A percentile compares a stretch with the other conserved stretches of the same genome.
These are phyloP conservation scores for Nannospalax galili DNA, from an alignment of 2,113 vertebrate genomes.

Conservation along the genomic window DNA sequence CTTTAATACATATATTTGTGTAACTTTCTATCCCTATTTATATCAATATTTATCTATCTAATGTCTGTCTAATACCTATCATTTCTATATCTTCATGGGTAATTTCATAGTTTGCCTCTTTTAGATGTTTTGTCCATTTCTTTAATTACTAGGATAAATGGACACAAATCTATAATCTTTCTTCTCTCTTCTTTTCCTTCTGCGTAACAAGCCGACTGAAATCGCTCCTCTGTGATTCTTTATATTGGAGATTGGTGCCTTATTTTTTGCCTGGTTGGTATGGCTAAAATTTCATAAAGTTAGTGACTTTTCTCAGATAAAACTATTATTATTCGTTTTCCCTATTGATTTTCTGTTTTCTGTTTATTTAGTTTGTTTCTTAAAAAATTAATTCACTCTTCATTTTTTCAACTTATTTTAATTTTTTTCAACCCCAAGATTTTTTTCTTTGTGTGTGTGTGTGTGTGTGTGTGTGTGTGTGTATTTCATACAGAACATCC, in stretches of 20 bases:
- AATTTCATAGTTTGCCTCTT: neutral
- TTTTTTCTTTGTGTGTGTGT: too few species aligned
- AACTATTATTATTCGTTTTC: neutral
- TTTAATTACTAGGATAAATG: neutral
- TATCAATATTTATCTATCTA: neutral
- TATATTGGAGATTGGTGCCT: too few species aligned
- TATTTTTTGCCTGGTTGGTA: neutral
- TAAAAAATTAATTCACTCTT: neutral
- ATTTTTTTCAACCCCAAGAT: neutral
- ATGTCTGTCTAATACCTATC: neutral
- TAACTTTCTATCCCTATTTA: neutral
- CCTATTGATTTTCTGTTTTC: neutral
- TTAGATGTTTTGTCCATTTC: neutral
- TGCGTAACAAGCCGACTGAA: neutral
- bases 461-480: too few species aligned
- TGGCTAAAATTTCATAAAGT: neutral
- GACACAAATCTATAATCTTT: neutral
- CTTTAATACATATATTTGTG: neutral
- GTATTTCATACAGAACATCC: too few species aligned
- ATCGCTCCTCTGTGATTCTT: neutral
- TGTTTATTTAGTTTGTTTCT: neutral
- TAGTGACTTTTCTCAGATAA: neutral
- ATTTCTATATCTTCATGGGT: neutral
- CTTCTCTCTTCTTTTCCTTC: neutral
- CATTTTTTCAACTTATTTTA: neutral